These are phyloP conservation scores for Pinna nobilis DNA, from an alignment of 1,140 invertebrate genomes.

Conservation along the genomic window DNA sequence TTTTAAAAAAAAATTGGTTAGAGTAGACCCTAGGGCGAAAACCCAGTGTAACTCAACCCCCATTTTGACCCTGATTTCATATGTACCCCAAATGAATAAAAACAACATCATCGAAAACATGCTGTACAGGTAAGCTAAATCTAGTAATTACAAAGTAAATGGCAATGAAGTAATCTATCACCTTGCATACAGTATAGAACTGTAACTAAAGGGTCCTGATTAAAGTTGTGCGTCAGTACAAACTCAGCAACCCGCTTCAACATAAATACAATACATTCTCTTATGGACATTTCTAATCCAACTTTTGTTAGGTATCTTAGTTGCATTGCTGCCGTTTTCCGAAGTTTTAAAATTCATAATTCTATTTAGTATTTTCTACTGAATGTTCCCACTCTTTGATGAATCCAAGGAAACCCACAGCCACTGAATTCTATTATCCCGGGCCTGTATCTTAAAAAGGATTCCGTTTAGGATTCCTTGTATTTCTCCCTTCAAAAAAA, in stretches of 20 bases:
- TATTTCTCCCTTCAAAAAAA: constrained; percentile 36
- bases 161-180: too few species aligned
- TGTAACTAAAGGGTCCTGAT: constrained; percentile 45
- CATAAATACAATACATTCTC: constrained; percentile 33
- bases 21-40: too few species aligned
- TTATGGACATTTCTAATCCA: constrained; percentile 36
- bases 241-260: constrained; percentile 24
- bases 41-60: too few species aligned
- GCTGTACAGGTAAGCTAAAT: too few species aligned
- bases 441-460: constrained; percentile 8
- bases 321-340: constrained; percentile 28
- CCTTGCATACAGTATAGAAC: too few species aligned
- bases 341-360: constrained; percentile 34
- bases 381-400: constrained; percentile 17
- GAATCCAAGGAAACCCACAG: constrained; percentile 35
- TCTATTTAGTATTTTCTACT: constrained; percentile 27
- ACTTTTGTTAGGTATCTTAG: constrained; percentile 37
- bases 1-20: too few species aligned
- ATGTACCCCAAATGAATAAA: too few species aligned
- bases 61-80: too few species aligned
- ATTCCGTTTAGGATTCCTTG: constrained; percentile 34
- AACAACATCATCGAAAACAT: too few species aligned
- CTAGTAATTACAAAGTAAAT: too few species aligned
- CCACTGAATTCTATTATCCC: constrained; percentile 30
- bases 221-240: constrained; percentile 40